Percentiles rank a stretch among this genome's conserved stretches.
Conservation (phyloP, 1,140 invertebrate genomes). For the Delia radicum region DNA sequence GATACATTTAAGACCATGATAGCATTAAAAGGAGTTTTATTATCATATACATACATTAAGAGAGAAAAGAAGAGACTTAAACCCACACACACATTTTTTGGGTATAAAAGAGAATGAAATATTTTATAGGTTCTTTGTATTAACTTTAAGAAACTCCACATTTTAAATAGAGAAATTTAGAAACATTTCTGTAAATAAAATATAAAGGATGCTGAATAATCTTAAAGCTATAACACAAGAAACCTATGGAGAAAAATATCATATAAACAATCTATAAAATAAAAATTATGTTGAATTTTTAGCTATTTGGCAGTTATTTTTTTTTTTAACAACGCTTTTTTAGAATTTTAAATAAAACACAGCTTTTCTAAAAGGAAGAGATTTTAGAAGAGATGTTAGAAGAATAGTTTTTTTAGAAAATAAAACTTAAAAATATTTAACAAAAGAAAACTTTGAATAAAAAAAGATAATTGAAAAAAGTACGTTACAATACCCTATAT, state of each 20-base stretch:
- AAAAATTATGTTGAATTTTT: neutral
- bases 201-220: slow-evolving; percentile 16
- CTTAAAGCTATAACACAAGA: slow-evolving; percentile 2
- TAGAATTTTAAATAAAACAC: neutral
- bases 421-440: slow-evolving; percentile 16
- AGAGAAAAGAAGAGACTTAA: neutral
- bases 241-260: neutral
- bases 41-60: neutral
- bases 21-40: neutral
- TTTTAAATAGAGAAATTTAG: slow-evolving; percentile 10
- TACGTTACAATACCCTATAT: slow-evolving; percentile 33
- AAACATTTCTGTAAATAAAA: slow-evolving; percentile 15
- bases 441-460: neutral
- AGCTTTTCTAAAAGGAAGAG: neutral
- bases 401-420: neutral
- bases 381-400: neutral
- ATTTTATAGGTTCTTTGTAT: neutral
- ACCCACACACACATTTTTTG: neutral
- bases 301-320: slow-evolving; percentile 3
- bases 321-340: neutral
- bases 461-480: neutral
- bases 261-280: neutral
- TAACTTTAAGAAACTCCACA: neutral
- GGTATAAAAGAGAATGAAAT: slow-evolving; percentile 6
- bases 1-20: no score